phyloP scores from a whole-genome alignment of 2,888 invertebrate species.

The Hesperia comma region DNA sequence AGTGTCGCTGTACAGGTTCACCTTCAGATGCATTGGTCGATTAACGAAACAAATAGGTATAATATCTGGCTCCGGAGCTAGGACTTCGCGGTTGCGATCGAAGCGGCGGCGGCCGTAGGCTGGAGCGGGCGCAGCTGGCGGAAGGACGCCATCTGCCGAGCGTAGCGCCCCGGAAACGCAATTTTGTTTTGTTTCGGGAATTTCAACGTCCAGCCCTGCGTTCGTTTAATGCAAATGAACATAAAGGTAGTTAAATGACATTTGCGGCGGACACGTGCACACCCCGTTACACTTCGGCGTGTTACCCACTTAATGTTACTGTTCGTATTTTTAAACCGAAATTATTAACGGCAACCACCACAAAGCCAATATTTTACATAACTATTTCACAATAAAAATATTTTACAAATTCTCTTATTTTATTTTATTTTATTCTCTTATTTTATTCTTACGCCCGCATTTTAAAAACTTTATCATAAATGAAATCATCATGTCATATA shows the following conservation, averaged over 20 bases:
- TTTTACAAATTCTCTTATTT: too few relatives aligned
- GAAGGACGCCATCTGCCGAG: constrained; percentile 81
- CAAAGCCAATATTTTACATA: too few relatives aligned
- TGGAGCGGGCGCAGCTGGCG: constrained; percentile 74
- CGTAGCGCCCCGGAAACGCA: constrained; percentile 74
- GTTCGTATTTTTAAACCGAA: constrained; percentile 4
- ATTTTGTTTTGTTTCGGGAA: constrained; percentile 71
- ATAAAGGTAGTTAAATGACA: constrained; percentile 40
- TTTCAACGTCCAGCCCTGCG: constrained; percentile 32
- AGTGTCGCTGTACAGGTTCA: constrained; percentile 56
- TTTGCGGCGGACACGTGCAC: constrained; percentile 61
- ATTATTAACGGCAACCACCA: background rate
- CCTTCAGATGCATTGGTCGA: constrained; percentile 55
- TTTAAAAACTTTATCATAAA: too few relatives aligned
- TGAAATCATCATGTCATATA: constrained; percentile 6
- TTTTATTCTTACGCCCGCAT: too few relatives aligned
- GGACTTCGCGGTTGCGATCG: constrained; percentile 13
- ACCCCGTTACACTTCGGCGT: constrained; percentile 48
- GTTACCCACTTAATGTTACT: background rate
- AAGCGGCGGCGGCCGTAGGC: constrained; percentile 54
- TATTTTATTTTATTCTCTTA: too few relatives aligned
- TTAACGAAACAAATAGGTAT: constrained; percentile 45
- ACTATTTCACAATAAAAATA: too few relatives aligned
- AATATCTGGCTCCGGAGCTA: constrained; percentile 30
- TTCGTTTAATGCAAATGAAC: constrained; percentile 38